Conservation (phyloP, 2,888 invertebrate species). For the Unio delphinus region DNA sequence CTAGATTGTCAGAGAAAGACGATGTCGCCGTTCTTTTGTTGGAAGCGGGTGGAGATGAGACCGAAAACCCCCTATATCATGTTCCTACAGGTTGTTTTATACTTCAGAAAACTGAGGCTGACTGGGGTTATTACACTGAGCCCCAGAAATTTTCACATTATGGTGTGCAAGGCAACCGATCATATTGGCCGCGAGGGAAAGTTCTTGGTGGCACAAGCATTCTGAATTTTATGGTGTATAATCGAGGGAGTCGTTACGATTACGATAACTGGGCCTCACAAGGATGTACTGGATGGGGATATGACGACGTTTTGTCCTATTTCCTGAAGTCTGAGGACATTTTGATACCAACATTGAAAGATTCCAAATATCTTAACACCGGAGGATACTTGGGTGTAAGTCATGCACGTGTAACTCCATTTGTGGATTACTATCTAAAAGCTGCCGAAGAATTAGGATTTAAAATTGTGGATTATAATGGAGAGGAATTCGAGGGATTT, state of each 20-base stretch:
- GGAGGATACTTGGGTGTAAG: slow-evolving; percentile 60
- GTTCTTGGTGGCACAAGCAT: slow-evolving; percentile 91
- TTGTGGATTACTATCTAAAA: slow-evolving; percentile 49
- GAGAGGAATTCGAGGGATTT: slow-evolving; percentile 13
- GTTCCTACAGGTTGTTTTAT: slow-evolving; percentile 72
- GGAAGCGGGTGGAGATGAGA: slow-evolving; percentile 72
- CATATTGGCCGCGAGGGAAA: slow-evolving; percentile 92
- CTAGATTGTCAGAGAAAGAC: slow-evolving; percentile 69
- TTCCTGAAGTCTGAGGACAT: slow-evolving; percentile 31
- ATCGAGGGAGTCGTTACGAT: slow-evolving; percentile 65
- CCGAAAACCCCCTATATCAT: slow-evolving; percentile 66
- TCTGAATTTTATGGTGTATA: slow-evolving; percentile 92
- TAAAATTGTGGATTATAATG: too few species aligned
- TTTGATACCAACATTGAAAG: slow-evolving; percentile 29
- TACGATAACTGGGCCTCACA: too few species aligned
- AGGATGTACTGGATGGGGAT: too few species aligned
- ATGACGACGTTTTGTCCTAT: too few species aligned
- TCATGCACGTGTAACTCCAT: slow-evolving; percentile 75
- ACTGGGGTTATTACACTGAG: slow-evolving; percentile 71
- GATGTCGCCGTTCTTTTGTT: slow-evolving; percentile 60
- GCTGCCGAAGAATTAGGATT: slow-evolving; percentile 66
- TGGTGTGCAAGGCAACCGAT: slow-evolving; percentile 74
- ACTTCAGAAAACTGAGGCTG: slow-evolving; percentile 52
- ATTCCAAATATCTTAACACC: slow-evolving; percentile 55
- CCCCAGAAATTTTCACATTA: slow-evolving; percentile 61